Percentiles rank a stretch among this genome's conserved stretches.
Conservation (phyloP, 2,888 invertebrate species). For the Mythimna albipuncta region DNA sequence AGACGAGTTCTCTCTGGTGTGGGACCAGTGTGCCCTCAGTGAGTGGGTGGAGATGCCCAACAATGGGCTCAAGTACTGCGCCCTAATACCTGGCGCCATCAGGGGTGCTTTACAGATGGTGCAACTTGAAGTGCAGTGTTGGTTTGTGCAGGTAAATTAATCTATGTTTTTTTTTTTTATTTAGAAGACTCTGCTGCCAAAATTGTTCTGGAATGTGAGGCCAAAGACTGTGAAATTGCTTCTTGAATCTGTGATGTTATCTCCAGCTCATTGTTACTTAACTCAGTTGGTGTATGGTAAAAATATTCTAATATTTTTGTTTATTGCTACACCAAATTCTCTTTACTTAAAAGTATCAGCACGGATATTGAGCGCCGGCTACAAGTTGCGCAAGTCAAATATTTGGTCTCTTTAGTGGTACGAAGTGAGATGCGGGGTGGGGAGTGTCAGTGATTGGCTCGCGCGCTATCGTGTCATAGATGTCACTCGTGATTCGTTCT, state of each 20-base stretch:
- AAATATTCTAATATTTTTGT: background rate
- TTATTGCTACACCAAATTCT: background rate
- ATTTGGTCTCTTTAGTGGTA: no score
- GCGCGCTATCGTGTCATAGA: no score
- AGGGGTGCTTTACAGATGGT: constrained; percentile 99
- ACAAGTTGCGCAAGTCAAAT: no score
- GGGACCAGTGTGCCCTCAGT: constrained; percentile 98
- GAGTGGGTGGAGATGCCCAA: constrained; percentile 99
- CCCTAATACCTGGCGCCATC: constrained; percentile 97
- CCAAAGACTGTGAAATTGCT: no score
- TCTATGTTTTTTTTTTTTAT: background rate
- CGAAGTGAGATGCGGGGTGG: no score
- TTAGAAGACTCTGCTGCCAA: background rate
- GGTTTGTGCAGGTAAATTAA: constrained; percentile 94
- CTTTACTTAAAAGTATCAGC: no score
- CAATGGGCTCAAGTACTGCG: constrained; percentile 96
- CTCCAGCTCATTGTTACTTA: background rate
- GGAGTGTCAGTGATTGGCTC: no score
- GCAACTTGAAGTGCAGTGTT: constrained; percentile 98
- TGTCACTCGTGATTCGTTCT: no score
- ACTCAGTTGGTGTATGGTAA: background rate
- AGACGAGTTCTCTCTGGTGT: constrained; percentile 98
- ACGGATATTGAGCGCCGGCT: no score
- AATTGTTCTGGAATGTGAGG: background rate
- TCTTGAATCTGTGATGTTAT: background rate